Base-by-base conservation (phyloP, 2,797 vertebrate species). In the Danio albolineatus region DNA sequence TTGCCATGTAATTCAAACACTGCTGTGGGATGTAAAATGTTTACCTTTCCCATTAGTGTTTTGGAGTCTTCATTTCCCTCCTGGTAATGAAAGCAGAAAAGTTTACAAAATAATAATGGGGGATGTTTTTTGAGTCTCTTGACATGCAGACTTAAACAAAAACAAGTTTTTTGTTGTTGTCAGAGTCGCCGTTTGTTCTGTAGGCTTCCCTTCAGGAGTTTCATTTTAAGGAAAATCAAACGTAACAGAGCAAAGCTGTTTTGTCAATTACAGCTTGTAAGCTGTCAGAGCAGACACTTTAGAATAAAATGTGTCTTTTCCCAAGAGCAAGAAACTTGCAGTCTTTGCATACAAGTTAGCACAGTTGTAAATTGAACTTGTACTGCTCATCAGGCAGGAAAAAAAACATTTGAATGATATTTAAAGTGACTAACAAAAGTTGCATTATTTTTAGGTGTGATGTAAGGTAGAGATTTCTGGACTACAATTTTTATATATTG, bases 261-360 rank as follows among this genome's bases (percentile, higher is more conserved):
- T 73, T 73, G 71, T 73, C 71, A 73, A 73, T 73, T 73, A 73
- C 41, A 60, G 71, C 39, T 46, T 57, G 54, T 59, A 60, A 73
- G 19, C 71, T 57, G 54, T 73, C 69, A 72, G 38, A 56, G 19
- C 51, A 72, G 69, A 72, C 69, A 43, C 17, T 73, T 73, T 36
- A 46, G 54, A 36, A 73, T 73, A 46, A 57, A 73, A 57, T 48
- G 54, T 28, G 19, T 73, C 41, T 46, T 73, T 57, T 73, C 54
- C 43, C 71, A 36, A 59, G 71, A 73, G 71, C 41, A 46, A 13
- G 19, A 46, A 59, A 73, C 54, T 2, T 59, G 71, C 6, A 19
- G 9, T 41, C 43, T 21, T 72, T 16, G 17, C 51, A 71, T 38
- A 21, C 49, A 41, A 41, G 4, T 9, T 14, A 7, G 51, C 4